Evolutionary conservation across 2,888 invertebrate genomes (phyloP).

Genomic region (Oxystoma pomonae): DNA sequence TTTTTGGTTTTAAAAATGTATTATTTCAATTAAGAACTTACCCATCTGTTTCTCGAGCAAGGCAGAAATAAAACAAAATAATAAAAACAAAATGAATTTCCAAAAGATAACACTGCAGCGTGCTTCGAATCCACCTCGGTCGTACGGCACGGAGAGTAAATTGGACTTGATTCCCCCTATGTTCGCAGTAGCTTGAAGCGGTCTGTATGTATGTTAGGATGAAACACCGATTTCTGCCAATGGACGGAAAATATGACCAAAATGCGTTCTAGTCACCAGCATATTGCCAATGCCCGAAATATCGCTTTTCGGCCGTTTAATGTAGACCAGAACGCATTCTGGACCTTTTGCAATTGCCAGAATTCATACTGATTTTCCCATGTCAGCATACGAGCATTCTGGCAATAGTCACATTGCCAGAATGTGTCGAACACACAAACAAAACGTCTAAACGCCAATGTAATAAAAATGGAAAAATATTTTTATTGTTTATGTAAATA

Average conservation of each 20-base stretch:
- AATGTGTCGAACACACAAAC: constrained; percentile 8
- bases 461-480: constrained; percentile 7
- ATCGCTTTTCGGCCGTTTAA: constrained; percentile 10
- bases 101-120: too few relatives aligned
- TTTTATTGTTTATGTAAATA: constrained; percentile 1
- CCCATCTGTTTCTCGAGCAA: too few relatives aligned
- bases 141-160: too few relatives aligned
- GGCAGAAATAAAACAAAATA: too few relatives aligned
- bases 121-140: too few relatives aligned
- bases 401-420: constrained; percentile 7
- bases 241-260: constrained; percentile 9
- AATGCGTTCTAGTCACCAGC: constrained; percentile 10
- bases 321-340: constrained; percentile 10
- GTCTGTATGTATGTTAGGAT: background rate
- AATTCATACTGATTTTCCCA: constrained; percentile 11
- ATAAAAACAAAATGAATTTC: too few relatives aligned
- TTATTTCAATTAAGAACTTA: too few relatives aligned
- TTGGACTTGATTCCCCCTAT: too few relatives aligned
- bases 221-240: constrained; percentile 11
- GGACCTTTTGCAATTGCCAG: constrained; percentile 8
- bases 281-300: constrained; percentile 6
- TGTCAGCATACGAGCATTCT: constrained; percentile 7
- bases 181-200: too few relatives aligned
- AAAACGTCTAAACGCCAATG: background rate
- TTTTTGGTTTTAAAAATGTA: too few relatives aligned